These are phyloP conservation scores for Crenichthys baileyi DNA, from an alignment of 2,797 vertebrate species.

Conservation along the genomic window DNA sequence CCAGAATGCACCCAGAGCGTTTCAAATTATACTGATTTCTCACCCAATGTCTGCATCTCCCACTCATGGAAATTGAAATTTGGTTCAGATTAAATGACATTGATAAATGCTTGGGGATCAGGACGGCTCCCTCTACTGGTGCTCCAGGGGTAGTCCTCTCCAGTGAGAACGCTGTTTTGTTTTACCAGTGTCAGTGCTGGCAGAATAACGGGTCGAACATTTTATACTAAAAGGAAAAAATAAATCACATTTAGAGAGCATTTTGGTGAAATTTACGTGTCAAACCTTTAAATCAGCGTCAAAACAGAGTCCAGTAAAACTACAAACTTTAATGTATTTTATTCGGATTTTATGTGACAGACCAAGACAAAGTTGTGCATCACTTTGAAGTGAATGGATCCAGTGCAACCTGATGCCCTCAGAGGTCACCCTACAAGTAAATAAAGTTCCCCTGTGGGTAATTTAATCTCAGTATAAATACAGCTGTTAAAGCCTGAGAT, in stretches of 20 bases:
- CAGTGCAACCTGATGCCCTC: too few species aligned
- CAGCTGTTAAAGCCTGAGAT: too few species aligned
- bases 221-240: background rate
- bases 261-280: background rate
- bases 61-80: constrained; percentile 83
- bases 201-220: constrained; percentile 2
- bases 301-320: background rate
- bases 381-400: background rate
- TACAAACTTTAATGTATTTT: constrained; percentile 2
- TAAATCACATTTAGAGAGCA: background rate
- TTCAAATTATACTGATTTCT: constrained; percentile 80
- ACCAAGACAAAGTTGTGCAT: background rate
- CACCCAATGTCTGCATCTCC: constrained; percentile 81
- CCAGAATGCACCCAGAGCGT: constrained; percentile 78
- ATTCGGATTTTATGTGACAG: background rate
- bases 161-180: constrained; percentile 29
- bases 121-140: constrained; percentile 77
- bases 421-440: background rate
- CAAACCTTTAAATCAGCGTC: background rate
- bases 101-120: constrained; percentile 73
- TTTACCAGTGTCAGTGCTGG: constrained; percentile 15
- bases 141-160: constrained; percentile 27
- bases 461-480: background rate
- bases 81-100: constrained; percentile 79
- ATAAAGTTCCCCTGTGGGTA: background rate